A percentile compares a stretch with the other conserved stretches of the same genome.
These are phyloP conservation scores for Malurus elegans DNA, from an alignment of 2,113 vertebrate species.

Conservation along the genomic window DNA sequence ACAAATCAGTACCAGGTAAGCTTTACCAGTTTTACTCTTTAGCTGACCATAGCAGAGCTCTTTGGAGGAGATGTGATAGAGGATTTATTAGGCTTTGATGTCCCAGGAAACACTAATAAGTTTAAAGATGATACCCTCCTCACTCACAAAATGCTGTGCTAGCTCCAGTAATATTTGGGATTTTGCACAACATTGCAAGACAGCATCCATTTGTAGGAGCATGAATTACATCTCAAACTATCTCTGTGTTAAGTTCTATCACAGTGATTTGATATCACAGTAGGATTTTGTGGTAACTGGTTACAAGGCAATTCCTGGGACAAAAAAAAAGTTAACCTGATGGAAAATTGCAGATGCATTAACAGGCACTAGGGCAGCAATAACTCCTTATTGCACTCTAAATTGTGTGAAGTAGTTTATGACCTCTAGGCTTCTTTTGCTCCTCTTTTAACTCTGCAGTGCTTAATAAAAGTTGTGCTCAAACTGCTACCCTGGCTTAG, in stretches of 20 bases:
- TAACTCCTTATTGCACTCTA: background rate
- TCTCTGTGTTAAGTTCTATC: background rate
- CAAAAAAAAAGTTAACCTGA: background rate
- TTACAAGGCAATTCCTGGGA: conserved; percentile 17
- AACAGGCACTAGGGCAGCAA: background rate
- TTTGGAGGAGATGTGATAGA: background rate
- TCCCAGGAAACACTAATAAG: background rate
- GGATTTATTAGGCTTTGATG: background rate
- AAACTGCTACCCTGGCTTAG: conserved; percentile 20
- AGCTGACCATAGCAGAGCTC: background rate
- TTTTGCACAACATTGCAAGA: background rate
- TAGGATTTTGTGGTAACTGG: background rate
- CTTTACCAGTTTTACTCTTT: background rate
- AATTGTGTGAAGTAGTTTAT: background rate
- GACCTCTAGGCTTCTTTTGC: conserved; percentile 20
- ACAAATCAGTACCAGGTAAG: background rate
- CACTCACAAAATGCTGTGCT: background rate
- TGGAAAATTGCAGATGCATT: conserved; percentile 2
- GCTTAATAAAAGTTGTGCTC: conserved; percentile 51
- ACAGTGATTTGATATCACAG: background rate
- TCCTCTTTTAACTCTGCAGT: conserved; percentile 36
- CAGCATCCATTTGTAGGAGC: background rate
- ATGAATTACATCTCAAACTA: background rate
- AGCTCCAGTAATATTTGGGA: background rate
- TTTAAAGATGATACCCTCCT: background rate